Conservation (phyloP, 2,888 invertebrate genomes). For the Vanessa cardui region DNA sequence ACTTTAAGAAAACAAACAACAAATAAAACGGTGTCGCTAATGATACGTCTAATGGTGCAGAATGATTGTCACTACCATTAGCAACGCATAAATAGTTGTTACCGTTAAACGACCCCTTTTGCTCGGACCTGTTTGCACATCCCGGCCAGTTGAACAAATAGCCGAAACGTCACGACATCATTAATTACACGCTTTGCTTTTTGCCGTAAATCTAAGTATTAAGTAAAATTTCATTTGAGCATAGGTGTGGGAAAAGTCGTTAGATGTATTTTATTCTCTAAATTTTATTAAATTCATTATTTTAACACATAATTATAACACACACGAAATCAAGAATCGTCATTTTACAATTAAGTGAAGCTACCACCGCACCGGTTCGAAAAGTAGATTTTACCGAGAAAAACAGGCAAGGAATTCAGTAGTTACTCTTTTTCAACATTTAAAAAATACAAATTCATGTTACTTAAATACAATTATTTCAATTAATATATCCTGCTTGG, state of each 20-base stretch:
- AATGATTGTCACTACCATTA: conserved; percentile 75
- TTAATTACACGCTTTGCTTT: conserved; percentile 64
- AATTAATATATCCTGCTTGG: too few relatives aligned
- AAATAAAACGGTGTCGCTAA: conserved; percentile 64
- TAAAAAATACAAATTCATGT: too few relatives aligned
- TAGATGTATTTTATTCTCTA: neutral
- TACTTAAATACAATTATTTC: too few relatives aligned
- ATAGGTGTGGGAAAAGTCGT: conserved; percentile 16
- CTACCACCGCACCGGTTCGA: too few relatives aligned
- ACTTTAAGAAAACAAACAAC: conserved; percentile 69
- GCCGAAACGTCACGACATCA: conserved; percentile 62
- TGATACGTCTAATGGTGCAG: conserved; percentile 73
- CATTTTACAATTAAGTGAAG: too few relatives aligned
- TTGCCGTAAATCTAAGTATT: conserved; percentile 46
- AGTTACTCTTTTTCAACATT: too few relatives aligned
- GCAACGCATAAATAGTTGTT: conserved; percentile 49
- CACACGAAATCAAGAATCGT: too few relatives aligned
- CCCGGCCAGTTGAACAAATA: conserved; percentile 72
- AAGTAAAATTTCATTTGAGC: conserved; percentile 32
- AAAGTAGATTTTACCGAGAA: too few relatives aligned
- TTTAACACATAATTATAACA: neutral
- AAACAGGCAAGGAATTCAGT: too few relatives aligned
- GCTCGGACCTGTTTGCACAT: conserved; percentile 68
- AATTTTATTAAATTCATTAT: neutral
- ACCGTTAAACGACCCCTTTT: conserved; percentile 59